Percentiles rank a stretch among this genome's conserved stretches.
These are phyloP conservation scores for Oegoconia quadripuncta DNA, from an alignment of 2,888 invertebrate genomes.

Conservation along the genomic window DNA sequence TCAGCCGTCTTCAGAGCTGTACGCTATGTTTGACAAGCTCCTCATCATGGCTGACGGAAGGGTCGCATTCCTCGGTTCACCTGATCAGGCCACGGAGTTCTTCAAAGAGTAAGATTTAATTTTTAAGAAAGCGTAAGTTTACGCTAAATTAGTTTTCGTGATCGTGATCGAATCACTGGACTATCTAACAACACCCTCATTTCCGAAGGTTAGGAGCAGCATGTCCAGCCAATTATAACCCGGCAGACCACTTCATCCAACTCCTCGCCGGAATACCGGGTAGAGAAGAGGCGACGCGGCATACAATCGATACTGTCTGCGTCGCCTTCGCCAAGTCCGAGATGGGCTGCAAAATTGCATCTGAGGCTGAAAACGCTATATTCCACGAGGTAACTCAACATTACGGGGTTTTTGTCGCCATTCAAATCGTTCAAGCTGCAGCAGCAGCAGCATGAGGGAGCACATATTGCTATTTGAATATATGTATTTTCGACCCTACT, in stretches of 20 bases:
- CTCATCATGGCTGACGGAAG: slow-evolving; percentile 95
- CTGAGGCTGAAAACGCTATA: slow-evolving; percentile 77
- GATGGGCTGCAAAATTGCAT: slow-evolving; percentile 79
- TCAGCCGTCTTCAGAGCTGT: slow-evolving; percentile 96
- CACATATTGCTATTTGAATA: too few relatives aligned
- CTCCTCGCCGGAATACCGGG: slow-evolving; percentile 92
- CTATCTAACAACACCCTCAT: not conserved
- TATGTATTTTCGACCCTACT: too few relatives aligned
- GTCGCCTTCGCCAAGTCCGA: slow-evolving; percentile 85
- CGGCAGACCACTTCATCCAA: slow-evolving; percentile 96
- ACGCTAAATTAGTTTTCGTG: not conserved
- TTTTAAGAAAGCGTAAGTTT: not conserved
- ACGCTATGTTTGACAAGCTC: slow-evolving; percentile 93
- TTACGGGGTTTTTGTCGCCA: too few relatives aligned
- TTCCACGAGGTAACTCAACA: slow-evolving; percentile 48
- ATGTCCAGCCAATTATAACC: slow-evolving; percentile 94
- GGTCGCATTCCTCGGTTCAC: slow-evolving; percentile 91
- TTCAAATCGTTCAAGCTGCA: too few relatives aligned
- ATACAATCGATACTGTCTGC: slow-evolving; percentile 88
- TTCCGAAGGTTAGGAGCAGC: slow-evolving; percentile 85
- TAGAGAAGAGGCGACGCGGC: slow-evolving; percentile 87
- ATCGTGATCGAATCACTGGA: not conserved
- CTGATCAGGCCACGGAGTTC: slow-evolving; percentile 87
- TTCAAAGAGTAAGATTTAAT: slow-evolving; percentile 84
- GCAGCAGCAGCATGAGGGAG: too few relatives aligned